Percentiles rank a stretch among this genome's conserved stretches.
These are phyloP conservation scores for Petrolisthes cinctipes DNA, from an alignment of 2,888 invertebrate genomes.

Conservation along the genomic window DNA sequence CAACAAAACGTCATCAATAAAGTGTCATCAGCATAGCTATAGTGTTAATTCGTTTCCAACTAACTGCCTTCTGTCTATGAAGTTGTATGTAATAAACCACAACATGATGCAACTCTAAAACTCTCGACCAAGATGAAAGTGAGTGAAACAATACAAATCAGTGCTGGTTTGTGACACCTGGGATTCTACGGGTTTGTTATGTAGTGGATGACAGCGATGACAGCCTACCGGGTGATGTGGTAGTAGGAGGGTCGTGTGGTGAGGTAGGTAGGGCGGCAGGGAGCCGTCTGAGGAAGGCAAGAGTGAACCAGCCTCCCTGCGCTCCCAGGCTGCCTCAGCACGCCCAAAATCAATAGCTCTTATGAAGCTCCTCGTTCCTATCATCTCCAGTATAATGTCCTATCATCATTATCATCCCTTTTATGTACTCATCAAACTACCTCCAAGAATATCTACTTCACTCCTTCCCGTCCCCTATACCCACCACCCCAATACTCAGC, in stretches of 20 bases:
- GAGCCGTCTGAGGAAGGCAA: background rate
- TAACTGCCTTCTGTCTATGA: too few species aligned
- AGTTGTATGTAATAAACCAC: too few species aligned
- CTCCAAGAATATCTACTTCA: too few species aligned
- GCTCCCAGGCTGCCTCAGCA: background rate
- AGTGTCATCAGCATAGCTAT: too few species aligned
- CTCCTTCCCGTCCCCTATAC: background rate
- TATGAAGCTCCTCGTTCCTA: background rate
- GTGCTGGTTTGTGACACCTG: too few species aligned
- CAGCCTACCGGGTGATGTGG: background rate
- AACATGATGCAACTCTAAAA: too few species aligned
- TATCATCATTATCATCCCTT: background rate
- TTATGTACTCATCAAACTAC: background rate
- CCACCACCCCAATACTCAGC: background rate
- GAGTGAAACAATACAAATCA: too few species aligned
- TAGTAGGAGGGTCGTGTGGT: background rate
- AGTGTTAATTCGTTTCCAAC: too few species aligned
- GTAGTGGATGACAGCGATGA: too few species aligned
- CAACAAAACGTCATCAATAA: too few species aligned
- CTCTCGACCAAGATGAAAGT: too few species aligned
- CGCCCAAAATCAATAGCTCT: background rate
- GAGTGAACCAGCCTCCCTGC: background rate
- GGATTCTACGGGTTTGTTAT: too few species aligned
- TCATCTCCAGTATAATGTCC: background rate
- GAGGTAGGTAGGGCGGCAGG: background rate